Percentiles rank a stretch among this genome's conserved stretches.
These are phyloP conservation scores for Mesoligia furuncula DNA, from an alignment of 2,888 invertebrate genomes.

Conservation along the genomic window DNA sequence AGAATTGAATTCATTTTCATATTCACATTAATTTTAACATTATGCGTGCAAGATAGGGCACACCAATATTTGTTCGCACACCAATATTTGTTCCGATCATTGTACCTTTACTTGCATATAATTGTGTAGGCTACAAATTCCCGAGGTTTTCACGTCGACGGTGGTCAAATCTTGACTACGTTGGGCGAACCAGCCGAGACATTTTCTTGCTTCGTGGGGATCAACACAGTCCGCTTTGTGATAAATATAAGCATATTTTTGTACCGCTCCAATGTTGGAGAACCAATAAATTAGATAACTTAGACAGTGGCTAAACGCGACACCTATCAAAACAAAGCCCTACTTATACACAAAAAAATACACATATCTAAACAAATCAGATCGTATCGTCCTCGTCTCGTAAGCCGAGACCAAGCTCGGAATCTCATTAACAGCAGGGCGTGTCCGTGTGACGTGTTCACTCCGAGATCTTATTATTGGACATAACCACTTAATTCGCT, in stretches of 20 bases:
- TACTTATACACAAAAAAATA: too few species aligned
- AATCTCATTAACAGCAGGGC: constrained; percentile 66
- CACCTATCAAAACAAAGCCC: background rate
- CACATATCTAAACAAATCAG: background rate
- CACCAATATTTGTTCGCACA: background rate
- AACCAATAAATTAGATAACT: background rate
- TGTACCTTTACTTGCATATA: background rate
- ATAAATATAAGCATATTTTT: too few species aligned
- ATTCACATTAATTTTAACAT: background rate
- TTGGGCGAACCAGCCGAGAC: too few species aligned
- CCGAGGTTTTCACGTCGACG: too few species aligned
- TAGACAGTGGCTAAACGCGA: background rate
- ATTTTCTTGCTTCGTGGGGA: too few species aligned
- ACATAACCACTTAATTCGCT: constrained; percentile 67
- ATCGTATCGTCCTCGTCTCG: constrained; percentile 60
- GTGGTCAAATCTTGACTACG: too few species aligned
- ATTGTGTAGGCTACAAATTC: background rate
- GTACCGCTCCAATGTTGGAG: too few species aligned
- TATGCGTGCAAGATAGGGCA: background rate
- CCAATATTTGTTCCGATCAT: background rate
- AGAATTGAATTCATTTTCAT: background rate
- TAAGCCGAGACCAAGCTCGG: constrained; percentile 3
- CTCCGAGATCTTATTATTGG: constrained; percentile 66
- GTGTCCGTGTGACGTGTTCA: constrained; percentile 62
- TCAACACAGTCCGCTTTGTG: too few species aligned